Evolutionary conservation across 2,888 invertebrate genomes (phyloP), one percentile per base, ranked within the genome.

Genomic region (Laspeyria flexula): DNA sequence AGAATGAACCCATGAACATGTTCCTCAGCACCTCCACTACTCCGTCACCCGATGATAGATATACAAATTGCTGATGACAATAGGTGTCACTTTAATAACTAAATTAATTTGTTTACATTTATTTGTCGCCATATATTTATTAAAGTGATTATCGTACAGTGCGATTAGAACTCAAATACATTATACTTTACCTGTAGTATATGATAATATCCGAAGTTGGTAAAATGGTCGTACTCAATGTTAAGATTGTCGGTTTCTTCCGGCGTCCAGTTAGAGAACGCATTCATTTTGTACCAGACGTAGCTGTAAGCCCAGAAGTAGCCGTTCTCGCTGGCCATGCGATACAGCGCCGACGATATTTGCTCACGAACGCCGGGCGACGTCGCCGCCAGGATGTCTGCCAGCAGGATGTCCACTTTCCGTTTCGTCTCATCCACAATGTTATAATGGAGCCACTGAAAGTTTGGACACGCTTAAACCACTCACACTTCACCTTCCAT

Each of bases 161-260:
- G n/a, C n/a, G n/a, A n/a, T n/a, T n/a, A n/a, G n/a, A n/a, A n/a
- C n/a, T n/a, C n/a, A n/a, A n/a, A n/a, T n/a, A n/a, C n/a, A n/a
- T n/a, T n/a, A n/a, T n/a, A n/a, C n/a, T n/a, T 23, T 27, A 85
- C 88, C 82, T 87, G 86, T 33, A 83, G 42, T 10, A 55, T 77
- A 18, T 87, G 86, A 55, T 81, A 83, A 60, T 64, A 77, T 9
- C 83, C 85, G 9, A 67, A 80, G 2, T 79, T 82, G 0, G 78
- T 75, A 1, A 82, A 43, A 0, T 74, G 48, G 0, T 79, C n/a
- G n/a, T n/a, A n/a, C n/a, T n/a, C n/a, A n/a, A n/a, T 68, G 1
- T 65, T 56, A n/a, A 11, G 5, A 30, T 30, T 5, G 11, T 11
- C 11, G 11, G 6, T 4, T 3, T 30, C 11, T 1, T 27, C 27